Evolutionary conservation across 1,140 invertebrate genomes (phyloP).

Genomic region (Brachystomella parvula): DNA sequence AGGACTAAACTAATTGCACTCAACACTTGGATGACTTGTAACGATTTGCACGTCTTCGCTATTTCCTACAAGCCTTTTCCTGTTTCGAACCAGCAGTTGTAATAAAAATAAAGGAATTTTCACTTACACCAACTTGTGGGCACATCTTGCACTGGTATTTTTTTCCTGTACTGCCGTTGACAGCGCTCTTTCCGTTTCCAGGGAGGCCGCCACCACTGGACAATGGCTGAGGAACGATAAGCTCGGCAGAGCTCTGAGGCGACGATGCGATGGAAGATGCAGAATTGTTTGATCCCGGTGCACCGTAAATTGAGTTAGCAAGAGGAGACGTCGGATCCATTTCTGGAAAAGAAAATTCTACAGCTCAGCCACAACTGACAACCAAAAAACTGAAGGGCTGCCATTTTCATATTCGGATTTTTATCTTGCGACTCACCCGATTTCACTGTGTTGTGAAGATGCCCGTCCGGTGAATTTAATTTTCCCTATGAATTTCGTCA

Average conservation of each 20-base stretch:
- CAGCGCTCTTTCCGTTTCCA: slow-evolving; percentile 25
- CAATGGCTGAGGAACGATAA: slow-evolving; percentile 85
- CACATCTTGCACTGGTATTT: slow-evolving; percentile 99
- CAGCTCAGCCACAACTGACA: slow-evolving; percentile 11
- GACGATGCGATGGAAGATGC: slow-evolving; percentile 45
- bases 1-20: too few relatives aligned
- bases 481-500: slow-evolving; percentile 53
- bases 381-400: too few relatives aligned
- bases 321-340: slow-evolving; percentile 37
- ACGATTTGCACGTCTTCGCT: neutral
- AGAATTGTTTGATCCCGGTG: slow-evolving; percentile 45
- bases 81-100: neutral
- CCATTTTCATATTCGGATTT: too few relatives aligned
- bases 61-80: neutral
- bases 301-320: slow-evolving; percentile 40
- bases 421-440: too few relatives aligned
- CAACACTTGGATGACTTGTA: neutral
- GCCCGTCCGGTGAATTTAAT: slow-evolving; percentile 49
- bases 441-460: slow-evolving; percentile 46
- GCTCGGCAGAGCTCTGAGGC: slow-evolving; percentile 47
- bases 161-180: slow-evolving; percentile 41
- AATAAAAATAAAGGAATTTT: neutral
- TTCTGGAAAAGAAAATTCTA: slow-evolving; percentile 11
- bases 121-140: slow-evolving; percentile 71
- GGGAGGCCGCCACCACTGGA: slow-evolving; percentile 33